Base-by-base conservation (phyloP, 2,113 vertebrate species). In the Coregonus clupeaformis region DNA sequence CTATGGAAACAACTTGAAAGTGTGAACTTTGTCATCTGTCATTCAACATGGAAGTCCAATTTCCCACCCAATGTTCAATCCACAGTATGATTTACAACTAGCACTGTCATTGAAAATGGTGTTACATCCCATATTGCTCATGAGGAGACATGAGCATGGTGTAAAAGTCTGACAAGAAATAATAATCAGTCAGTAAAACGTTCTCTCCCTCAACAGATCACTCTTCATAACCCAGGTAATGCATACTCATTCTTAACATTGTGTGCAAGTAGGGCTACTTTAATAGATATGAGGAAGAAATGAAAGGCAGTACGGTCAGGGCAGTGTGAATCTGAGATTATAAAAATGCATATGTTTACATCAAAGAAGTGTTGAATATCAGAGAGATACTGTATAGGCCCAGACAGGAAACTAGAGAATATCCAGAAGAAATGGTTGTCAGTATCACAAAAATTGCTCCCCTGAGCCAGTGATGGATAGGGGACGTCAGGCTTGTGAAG, bases 361-460 rank as follows among this genome's bases (percentile, higher is more conserved):
- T 36, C 32, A 9, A 42, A 42, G 36, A 42, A 9, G 0, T 42
- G 9, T 77, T 82, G 20, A 80, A 76, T 82, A 86, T 86, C 73
- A 80, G 65, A 76, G 63, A 45, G 20, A 42, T 29, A 22, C 24
- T 75, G 47, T 25, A 18, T 18, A 32, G 20, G 14, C 6, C 29
- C 14, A 57, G 45, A 68, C 22, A 55, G 14, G 47, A 68, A 12
- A 13, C 4, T 12, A 16, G 32, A 32, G 32, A 42, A 42, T 72
- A 55, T 64, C 68, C 25, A 5, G 59, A 60, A 22, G 3, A 76
- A 64, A 83, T 79, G 86, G 80, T 88, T 90, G 91, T 90, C 90
- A 90, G 82, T 82, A 77, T 89, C 81, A 80, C 88, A 11, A 91
- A 75, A 86, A 79, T 81, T 42, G 80, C 82, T 91, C 88, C 87